Evolutionary conservation across 2,888 invertebrate species (phyloP).

Genomic region (Resseliella maxima): DNA sequence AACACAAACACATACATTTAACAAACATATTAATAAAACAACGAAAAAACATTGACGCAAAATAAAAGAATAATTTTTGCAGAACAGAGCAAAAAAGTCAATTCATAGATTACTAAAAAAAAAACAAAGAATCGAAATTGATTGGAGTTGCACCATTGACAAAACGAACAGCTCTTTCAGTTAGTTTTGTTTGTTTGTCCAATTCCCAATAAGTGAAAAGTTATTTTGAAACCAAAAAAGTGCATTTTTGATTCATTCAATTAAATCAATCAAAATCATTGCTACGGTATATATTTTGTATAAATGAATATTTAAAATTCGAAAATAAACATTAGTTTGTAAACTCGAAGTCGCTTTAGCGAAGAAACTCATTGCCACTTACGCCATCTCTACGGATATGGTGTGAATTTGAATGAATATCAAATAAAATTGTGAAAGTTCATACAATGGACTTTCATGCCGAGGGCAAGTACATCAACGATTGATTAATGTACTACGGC

Average conservation of each 20-base stretch:
- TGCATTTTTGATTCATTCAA: not conserved
- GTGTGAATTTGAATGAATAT: too few relatives aligned
- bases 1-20: too few relatives aligned
- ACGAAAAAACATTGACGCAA: conserved; percentile 37
- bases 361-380: too few relatives aligned
- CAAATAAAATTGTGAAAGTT: too few relatives aligned
- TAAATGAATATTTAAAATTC: not conserved
- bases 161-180: not conserved
- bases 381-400: too few relatives aligned
- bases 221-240: not conserved
- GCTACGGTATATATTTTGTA: not conserved
- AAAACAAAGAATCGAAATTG: not conserved
- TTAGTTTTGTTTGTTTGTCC: not conserved
- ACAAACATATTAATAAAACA: conserved; percentile 8
- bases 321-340: not conserved
- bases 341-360: not conserved
- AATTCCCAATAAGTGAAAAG: not conserved
- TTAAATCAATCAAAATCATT: not conserved
- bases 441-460: too few relatives aligned
- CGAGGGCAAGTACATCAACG: too few relatives aligned
- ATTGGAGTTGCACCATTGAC: conserved; percentile 2
- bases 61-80: not conserved
- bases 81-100: too few relatives aligned
- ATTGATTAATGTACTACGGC: too few relatives aligned
- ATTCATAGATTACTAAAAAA: not conserved